Conservation (phyloP, 2,797 vertebrate genomes). For the Saguinus oedipus region DNA sequence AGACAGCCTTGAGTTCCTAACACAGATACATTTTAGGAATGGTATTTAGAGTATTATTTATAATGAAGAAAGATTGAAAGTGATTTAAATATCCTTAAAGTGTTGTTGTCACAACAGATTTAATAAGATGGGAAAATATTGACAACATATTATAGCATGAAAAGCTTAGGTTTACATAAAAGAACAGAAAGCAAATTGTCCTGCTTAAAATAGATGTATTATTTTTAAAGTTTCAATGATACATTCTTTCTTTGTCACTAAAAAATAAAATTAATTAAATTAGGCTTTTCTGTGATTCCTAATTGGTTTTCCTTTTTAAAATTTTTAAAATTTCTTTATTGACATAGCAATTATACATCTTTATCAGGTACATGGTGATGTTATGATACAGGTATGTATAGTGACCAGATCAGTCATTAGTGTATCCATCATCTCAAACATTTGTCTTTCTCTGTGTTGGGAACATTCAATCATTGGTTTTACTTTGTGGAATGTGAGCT, state of each 20-base stretch:
- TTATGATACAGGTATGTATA: background rate
- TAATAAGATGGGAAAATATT: background rate
- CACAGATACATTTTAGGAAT: background rate
- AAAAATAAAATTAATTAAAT: background rate
- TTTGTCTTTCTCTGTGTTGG: background rate
- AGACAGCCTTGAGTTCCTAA: background rate
- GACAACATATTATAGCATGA: background rate
- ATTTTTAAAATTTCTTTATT: background rate
- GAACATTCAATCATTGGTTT: background rate
- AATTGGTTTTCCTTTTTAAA: background rate
- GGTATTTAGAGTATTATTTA: background rate
- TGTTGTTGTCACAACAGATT: background rate
- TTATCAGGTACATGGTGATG: background rate
- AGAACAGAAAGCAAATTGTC: background rate
- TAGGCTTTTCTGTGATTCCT: background rate
- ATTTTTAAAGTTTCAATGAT: background rate
- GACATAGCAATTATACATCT: background rate
- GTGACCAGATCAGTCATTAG: background rate
- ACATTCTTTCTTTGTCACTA: background rate
- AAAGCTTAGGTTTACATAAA: background rate
- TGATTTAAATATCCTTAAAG: background rate
- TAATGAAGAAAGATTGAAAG: background rate
- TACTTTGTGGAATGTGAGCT: background rate
- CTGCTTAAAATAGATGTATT: background rate
- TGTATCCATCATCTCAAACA: background rate